Evolutionary conservation across 2,113 vertebrate genomes (phyloP).

Genomic region (Myrmecobius fasciatus): DNA sequence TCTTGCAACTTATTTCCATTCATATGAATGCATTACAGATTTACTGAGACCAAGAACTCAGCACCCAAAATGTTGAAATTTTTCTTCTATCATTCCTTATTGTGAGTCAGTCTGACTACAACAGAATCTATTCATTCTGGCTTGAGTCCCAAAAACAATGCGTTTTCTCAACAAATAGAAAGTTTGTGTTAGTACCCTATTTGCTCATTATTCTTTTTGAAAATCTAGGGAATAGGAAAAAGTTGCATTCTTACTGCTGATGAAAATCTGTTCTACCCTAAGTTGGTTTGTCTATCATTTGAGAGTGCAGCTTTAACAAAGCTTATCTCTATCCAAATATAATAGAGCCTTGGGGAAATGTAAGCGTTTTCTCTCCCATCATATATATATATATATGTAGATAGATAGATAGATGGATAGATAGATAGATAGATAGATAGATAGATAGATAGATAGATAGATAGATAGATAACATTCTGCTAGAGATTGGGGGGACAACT

Average conservation of each 20-base stretch:
- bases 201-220: neutral
- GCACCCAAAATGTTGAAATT: neutral
- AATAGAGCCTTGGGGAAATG: neutral
- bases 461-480: neutral
- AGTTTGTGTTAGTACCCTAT: neutral
- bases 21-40: neutral
- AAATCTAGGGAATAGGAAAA: neutral
- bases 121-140: neutral
- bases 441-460: no score
- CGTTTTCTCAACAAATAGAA: neutral
- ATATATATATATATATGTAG: no score
- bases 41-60: neutral
- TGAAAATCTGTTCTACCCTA: neutral
- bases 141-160: neutral
- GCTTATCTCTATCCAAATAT: neutral
- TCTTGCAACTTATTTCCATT: neutral
- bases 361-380: neutral
- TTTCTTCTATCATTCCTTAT: neutral
- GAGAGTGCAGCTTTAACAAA: neutral
- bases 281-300: neutral
- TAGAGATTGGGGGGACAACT: neutral
- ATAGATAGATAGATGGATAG: no score
- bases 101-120: neutral
- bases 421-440: no score
- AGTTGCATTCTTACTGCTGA: neutral